These are phyloP conservation scores for Gracilinanus agilis DNA, from an alignment of 2,113 vertebrate species.

Conservation along the genomic window DNA sequence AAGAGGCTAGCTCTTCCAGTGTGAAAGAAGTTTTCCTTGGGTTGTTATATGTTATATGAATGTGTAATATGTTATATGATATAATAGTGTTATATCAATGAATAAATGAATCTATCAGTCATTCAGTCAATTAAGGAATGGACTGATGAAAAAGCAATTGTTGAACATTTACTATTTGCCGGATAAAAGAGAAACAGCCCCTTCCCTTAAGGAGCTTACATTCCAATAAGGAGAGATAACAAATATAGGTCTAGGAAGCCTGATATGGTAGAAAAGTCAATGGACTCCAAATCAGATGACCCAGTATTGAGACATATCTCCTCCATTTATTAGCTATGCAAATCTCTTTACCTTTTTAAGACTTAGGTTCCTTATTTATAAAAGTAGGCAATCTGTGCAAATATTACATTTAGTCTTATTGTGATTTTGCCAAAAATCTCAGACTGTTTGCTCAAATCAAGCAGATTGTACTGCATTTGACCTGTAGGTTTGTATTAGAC, in stretches of 20 bases:
- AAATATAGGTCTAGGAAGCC: not conserved
- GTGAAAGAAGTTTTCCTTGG: not conserved
- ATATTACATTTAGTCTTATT: not conserved
- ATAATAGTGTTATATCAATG: not conserved
- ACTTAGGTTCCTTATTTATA: not conserved
- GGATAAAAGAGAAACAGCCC: not conserved
- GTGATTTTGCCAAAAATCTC: not conserved
- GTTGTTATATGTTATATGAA: too few relatives aligned
- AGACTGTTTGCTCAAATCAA: not conserved
- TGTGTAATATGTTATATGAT: too few relatives aligned
- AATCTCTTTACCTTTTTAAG: not conserved
- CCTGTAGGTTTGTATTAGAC: not conserved
- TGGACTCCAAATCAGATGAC: not conserved
- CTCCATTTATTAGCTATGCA: not conserved
- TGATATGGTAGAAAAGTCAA: not conserved
- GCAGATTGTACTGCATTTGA: not conserved
- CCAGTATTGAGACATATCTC: not conserved
- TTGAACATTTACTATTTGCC: not conserved
- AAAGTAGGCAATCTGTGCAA: not conserved
- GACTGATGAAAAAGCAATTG: not conserved
- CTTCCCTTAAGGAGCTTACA: not conserved
- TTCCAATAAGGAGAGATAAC: not conserved
- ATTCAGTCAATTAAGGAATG: not conserved
- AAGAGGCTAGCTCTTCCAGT: not conserved
- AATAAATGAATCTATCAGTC: not conserved